Evolutionary conservation across 2,888 invertebrate species (phyloP).

Genomic region (Emmelina monodactyla): DNA sequence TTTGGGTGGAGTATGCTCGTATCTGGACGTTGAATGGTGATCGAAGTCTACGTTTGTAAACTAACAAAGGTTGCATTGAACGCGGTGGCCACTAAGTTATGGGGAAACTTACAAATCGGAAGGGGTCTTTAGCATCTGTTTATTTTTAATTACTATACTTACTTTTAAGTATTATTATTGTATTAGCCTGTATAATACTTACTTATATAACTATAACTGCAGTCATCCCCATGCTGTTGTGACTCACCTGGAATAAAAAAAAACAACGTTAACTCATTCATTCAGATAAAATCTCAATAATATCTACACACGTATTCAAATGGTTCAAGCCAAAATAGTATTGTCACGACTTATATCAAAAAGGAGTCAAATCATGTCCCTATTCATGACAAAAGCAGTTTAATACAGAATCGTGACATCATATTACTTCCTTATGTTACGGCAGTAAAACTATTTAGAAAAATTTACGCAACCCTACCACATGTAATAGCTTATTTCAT

Average conservation of each 20-base stretch:
- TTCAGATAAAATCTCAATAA: not conserved
- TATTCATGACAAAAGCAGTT: slow-evolving; percentile 2
- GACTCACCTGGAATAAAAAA: slow-evolving; percentile 53
- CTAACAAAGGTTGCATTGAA: too few species aligned
- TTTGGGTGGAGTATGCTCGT: not conserved
- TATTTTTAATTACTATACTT: not conserved
- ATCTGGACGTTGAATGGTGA: not conserved
- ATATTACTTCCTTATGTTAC: slow-evolving; percentile 7
- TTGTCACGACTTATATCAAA: slow-evolving; percentile 14
- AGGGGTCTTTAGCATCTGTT: too few species aligned
- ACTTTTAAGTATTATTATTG: too few species aligned
- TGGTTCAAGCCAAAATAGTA: too few species aligned
- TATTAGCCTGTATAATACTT: too few species aligned
- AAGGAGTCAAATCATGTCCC: slow-evolving; percentile 8
- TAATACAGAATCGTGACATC: slow-evolving; percentile 19
- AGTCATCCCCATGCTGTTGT: slow-evolving; percentile 59
- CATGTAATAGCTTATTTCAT: slow-evolving; percentile 22
- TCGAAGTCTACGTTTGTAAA: too few species aligned
- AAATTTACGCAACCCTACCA: slow-evolving; percentile 19
- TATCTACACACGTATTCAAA: not conserved
- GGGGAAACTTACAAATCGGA: too few species aligned
- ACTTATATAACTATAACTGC: slow-evolving; percentile 67
- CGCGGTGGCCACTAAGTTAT: too few species aligned
- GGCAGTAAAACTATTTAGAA: slow-evolving; percentile 12
- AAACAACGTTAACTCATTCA: slow-evolving; percentile 10